Conservation (phyloP, 2,113 vertebrate genomes). For the Pelecanus crispus region DNA sequence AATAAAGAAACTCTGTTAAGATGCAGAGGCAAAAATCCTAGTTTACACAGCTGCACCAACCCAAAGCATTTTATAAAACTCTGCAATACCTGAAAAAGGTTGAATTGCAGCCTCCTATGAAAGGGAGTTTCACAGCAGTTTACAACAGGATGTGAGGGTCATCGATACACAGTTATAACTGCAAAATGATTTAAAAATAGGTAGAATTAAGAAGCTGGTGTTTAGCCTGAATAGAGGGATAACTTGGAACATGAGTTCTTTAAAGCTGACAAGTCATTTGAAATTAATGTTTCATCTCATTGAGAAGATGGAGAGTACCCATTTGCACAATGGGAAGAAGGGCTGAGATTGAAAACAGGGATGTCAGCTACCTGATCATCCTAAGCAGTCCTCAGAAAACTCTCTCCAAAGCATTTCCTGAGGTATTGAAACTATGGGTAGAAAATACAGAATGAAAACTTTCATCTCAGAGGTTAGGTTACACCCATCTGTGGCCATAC, state of each 20-base stretch:
- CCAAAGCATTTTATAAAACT: constrained; percentile 2
- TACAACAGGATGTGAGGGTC: neutral
- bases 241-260: neutral
- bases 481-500: neutral
- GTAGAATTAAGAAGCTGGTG: neutral
- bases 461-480: neutral
- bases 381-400: neutral
- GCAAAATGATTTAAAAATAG: neutral
- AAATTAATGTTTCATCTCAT: neutral
- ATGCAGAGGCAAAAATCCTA: constrained; percentile 8
- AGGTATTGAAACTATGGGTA: neutral
- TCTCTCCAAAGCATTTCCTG: neutral
- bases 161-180: neutral
- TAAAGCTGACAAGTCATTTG: neutral
- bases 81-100: neutral
- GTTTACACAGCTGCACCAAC: constrained; percentile 49
- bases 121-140: neutral
- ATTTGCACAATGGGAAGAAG: neutral
- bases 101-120: neutral
- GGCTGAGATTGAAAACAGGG: neutral
- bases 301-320: neutral
- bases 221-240: neutral
- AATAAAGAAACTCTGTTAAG: constrained; percentile 46
- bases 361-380: neutral
- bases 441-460: neutral